Conservation (phyloP, 2,888 invertebrate species). For the Margaritifera margaritifera region DNA sequence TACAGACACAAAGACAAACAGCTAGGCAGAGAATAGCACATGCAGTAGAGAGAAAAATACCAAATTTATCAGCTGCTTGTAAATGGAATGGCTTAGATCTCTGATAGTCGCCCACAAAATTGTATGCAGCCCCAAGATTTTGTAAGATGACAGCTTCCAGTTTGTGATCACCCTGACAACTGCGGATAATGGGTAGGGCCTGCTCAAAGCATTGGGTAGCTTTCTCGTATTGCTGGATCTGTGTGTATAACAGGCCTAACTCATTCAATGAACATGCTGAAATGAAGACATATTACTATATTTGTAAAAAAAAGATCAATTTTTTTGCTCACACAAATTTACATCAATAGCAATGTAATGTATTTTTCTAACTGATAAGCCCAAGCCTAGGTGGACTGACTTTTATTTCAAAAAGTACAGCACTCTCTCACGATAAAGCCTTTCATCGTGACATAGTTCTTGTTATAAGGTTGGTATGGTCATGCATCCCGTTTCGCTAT, state of each 20-base stretch:
- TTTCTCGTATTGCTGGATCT: conserved; percentile 50
- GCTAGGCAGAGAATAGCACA: no score
- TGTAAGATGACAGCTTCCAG: conserved; percentile 60
- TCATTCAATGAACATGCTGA: conserved; percentile 64
- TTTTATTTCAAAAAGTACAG: no score
- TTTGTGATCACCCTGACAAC: conserved; percentile 28
- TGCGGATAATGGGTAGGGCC: conserved; percentile 47
- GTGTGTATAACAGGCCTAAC: conserved; percentile 61
- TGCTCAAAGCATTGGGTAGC: conserved; percentile 60
- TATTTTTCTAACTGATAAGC: not conserved
- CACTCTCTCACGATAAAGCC: no score
- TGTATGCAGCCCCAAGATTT: conserved; percentile 66
- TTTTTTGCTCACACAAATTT: not conserved
- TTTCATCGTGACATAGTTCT: no score
- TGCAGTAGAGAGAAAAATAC: conserved; percentile 16
- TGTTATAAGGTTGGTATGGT: no score
- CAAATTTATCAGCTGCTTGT: conserved; percentile 49
- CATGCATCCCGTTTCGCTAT: no score
- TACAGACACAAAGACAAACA: no score
- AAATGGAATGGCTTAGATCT: conserved; percentile 55
- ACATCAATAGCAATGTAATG: not conserved
- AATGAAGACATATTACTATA: conserved; percentile 9
- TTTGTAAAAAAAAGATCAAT: not conserved
- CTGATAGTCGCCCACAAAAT: conserved; percentile 56
- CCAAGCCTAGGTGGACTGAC: no score